Base-by-base conservation (phyloP, 2,113 vertebrate genomes). In the Sylvilagus bachmani region DNA sequence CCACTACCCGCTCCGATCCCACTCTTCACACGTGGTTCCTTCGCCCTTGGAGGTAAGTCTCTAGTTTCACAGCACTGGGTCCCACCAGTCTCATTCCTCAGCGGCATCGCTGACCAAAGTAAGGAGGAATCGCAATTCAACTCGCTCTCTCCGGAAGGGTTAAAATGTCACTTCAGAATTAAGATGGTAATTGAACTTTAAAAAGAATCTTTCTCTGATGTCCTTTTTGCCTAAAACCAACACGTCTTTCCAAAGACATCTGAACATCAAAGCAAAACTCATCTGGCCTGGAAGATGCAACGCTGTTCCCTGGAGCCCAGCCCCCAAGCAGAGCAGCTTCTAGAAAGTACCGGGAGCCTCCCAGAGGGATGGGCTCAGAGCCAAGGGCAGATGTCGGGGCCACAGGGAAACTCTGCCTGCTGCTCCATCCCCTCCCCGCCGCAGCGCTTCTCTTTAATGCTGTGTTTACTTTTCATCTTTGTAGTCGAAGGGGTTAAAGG, bases 321-420 rank as follows among this genome's bases (percentile, higher is more conserved):
- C 84, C 97, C 96, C 44, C 66, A 96, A 96, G n/a, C 80, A 86
- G 88, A 91, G 92, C 97, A 97, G 96, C 96, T 58, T 97, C 97
- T 97, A 95, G 96, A 97, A 97, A 93, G 95, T 93, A 55, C 87
- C 7, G 70, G 83, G 79, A 97, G 94, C 96, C 70, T 91, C 97
- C 97, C 98, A 96, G 97, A 93, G 91, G 96, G 96, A 96, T 95
- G 97, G 97, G 98, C 95, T 16, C 25, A 85, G 36, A 53, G 97
- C 97, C 98, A 98, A 97, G 77, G 89, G 78, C 97, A 94, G 97
- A 97, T 95, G 85, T 92, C 92, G 90, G 97, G 97, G 92, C 96
- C 97, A 94, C 92, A 96, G 88, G 94, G 89, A 92, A 96, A 84
- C 81, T 94, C 95, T 97, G 96, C 95, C 97, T 74, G 96, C 84